These are phyloP conservation scores for Callithrix jacchus DNA, from an alignment of 2,113 vertebrate genomes.

Conservation along the genomic window DNA sequence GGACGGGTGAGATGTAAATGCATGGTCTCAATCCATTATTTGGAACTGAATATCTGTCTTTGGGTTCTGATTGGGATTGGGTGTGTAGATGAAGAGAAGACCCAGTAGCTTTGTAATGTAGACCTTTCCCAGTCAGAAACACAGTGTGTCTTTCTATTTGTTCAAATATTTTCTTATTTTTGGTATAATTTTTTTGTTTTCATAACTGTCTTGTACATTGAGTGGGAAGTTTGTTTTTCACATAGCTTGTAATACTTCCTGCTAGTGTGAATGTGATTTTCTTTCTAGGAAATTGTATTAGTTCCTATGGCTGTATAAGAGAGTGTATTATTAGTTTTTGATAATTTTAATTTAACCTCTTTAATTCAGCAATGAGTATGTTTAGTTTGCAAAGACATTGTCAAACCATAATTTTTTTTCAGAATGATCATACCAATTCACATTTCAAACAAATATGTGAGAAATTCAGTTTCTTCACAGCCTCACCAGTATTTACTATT, in stretches of 20 bases:
- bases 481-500: not conserved
- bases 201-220: not conserved
- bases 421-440: not conserved
- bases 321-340: not conserved
- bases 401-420: not conserved
- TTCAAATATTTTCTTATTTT: not conserved
- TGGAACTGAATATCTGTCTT: not conserved
- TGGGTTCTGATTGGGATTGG: not conserved
- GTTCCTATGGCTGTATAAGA: not conserved
- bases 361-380: not conserved
- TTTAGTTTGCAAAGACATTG: not conserved
- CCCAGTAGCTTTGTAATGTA: not conserved
- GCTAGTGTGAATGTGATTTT: not conserved
- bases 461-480: not conserved
- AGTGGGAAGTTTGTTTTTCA: not conserved
- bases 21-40: not conserved
- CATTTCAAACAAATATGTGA: not conserved
- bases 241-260: not conserved
- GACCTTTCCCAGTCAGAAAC: not conserved
- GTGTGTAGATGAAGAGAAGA: not conserved
- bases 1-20: not conserved
- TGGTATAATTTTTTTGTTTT: not conserved
- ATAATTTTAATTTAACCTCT: not conserved
- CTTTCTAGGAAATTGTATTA: not conserved
- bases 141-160: not conserved